Evolutionary conservation across 2,888 invertebrate species (phyloP), one percentile per base, ranked within the genome.

Genomic region (Hoplodrina ambigua): DNA sequence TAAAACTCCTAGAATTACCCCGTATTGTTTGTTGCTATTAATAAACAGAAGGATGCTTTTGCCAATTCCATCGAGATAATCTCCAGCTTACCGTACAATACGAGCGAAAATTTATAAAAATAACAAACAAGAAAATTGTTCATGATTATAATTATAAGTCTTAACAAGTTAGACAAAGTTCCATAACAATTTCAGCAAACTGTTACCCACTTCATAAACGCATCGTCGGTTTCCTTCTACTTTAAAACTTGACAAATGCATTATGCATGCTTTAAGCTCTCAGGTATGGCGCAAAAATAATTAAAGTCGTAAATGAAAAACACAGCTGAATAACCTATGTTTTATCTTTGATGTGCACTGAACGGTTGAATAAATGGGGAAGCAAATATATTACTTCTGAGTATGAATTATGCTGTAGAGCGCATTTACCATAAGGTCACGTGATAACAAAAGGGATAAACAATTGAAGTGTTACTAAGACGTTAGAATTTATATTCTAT

Each of bases 271-370:
- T 54, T 52, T 44, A 8, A 50, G 37, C 52, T 52, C 30, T 68
- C 46, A 46, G 46, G 46, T 57, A 56, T 50, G 4, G 13, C 20
- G 19, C 49, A 19, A 68, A 74, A 46, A 30, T 66, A 53, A 72
- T 81, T 73, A 69, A 63, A 33, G 56, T 67, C 60, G 69, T 37
- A 69, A 75, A 73, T 75, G 68, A 73, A 75, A 81, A 56, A 25
- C 30, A 53, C 56, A 19, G 30, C 30, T 19, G 44, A 6, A 65
- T 73, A 73, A 67, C 81, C 53, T 71, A 67, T 59, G 56, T 64
- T 62, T 62, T 55, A 56, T 67, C 57, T 67, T 69, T 70, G 66
- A 79, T 72, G 70, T 72, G 73, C 69, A 61, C 53, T 59, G 58
- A 56, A 68, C 68, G 59, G 57, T 46, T 71, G 66, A 73, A 82